A percentile compares a stretch with the other conserved stretches of the same genome.
These are phyloP conservation scores for Panthera leo DNA, from an alignment of 2,113 vertebrate genomes.

Conservation along the genomic window DNA sequence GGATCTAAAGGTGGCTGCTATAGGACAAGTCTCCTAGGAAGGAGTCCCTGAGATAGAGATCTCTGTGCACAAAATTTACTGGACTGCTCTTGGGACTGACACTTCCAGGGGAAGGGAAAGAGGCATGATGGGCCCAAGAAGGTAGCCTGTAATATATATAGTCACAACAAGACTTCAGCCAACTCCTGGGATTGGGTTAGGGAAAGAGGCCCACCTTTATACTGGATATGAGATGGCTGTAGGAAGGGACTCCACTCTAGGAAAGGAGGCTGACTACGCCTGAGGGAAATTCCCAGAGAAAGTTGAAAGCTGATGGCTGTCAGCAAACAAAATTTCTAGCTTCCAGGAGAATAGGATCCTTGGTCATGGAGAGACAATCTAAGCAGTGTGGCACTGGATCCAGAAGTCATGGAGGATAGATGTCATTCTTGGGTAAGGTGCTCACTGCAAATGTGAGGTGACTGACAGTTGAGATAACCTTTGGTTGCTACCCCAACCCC, in stretches of 20 bases:
- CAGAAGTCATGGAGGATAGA: neutral
- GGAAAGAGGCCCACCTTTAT: neutral
- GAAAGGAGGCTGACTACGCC: neutral
- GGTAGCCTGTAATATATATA: neutral
- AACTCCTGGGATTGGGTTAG: neutral
- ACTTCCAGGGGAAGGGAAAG: neutral
- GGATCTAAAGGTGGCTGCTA: neutral
- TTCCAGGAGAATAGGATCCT: neutral
- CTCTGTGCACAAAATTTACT: neutral
- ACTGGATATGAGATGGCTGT: neutral
- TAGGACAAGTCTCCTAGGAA: neutral
- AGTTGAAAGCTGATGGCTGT: neutral
- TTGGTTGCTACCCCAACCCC: neutral
- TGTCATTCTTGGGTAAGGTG: neutral
- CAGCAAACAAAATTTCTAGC: neutral
- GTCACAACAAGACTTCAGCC: neutral
- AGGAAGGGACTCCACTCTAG: neutral
- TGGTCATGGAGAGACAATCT: neutral
- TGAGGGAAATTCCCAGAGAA: neutral
- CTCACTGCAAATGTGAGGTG: neutral
- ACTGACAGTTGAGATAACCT: neutral
- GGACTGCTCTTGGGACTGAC: neutral
- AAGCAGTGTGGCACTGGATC: neutral
- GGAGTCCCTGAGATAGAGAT: neutral
- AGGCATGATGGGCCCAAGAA: neutral